Evolutionary conservation across 2,888 invertebrate genomes (phyloP).

Genomic region (Zaprionus obscuricornis): DNA sequence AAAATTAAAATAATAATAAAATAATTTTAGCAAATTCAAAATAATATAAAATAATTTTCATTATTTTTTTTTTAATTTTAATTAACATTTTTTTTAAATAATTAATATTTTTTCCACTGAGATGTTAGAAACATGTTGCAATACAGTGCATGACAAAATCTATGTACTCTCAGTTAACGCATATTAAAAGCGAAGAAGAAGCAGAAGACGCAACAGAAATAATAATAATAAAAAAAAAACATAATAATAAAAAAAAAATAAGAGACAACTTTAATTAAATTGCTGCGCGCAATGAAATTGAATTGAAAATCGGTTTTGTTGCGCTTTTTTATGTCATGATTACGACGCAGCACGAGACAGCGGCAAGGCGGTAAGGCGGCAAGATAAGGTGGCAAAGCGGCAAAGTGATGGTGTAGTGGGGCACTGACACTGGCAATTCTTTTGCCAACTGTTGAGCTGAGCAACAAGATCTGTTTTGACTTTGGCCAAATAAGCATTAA

Average conservation of each 20-base stretch:
- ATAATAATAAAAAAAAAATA: neutral
- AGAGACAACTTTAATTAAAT: constrained; percentile 65
- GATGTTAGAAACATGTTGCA: no score
- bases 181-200: neutral
- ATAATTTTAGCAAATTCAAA: no score
- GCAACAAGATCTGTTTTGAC: constrained; percentile 75
- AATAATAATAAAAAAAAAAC: constrained; percentile 15
- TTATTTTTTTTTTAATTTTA: no score
- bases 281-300: constrained; percentile 71
- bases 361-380: neutral
- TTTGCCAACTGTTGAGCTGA: neutral
- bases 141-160: no score
- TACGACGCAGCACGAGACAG: constrained; percentile 48
- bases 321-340: constrained; percentile 80
- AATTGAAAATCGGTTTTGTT: constrained; percentile 78
- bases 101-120: no score
- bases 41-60: no score
- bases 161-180: no score
- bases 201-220: neutral
- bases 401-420: no score
- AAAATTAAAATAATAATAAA: no score
- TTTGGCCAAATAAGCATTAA: constrained; percentile 79
- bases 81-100: no score
- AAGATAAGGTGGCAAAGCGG: no score
- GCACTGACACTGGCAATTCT: no score